These are phyloP conservation scores for Chaitophorus viminalis DNA, from an alignment of 2,888 invertebrate genomes.

Conservation along the genomic window DNA sequence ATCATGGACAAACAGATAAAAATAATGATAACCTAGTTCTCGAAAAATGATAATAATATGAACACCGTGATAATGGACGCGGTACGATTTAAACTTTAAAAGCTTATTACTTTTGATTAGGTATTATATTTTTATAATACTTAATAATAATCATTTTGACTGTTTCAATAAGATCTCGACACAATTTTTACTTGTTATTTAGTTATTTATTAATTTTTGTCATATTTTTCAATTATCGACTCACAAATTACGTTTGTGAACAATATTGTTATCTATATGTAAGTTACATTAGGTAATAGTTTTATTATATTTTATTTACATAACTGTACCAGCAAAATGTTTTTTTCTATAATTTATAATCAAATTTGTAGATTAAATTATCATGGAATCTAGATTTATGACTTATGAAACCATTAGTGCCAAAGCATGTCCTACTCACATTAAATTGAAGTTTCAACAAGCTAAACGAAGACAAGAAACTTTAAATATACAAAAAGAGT, in stretches of 20 bases:
- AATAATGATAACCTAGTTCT: neutral
- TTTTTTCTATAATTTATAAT: neutral
- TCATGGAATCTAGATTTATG: slow-evolving; percentile 41
- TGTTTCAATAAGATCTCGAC: too few species aligned
- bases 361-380: neutral
- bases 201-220: neutral
- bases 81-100: neutral
- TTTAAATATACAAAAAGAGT: slow-evolving; percentile 47
- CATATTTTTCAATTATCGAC: neutral
- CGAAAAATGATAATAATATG: neutral
- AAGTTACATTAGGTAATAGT: neutral
- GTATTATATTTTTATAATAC: too few species aligned
- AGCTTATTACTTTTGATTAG: neutral
- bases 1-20: neutral
- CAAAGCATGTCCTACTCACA: slow-evolving; percentile 27
- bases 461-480: slow-evolving; percentile 50
- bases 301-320: neutral
- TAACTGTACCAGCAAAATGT: neutral
- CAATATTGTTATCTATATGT: neutral
- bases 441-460: slow-evolving; percentile 51
- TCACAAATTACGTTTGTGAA: neutral
- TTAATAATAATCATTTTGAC: too few species aligned
- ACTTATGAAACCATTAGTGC: slow-evolving; percentile 12
- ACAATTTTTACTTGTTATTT: too few species aligned
- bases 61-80: neutral